Conservation (phyloP, 2,797 vertebrate genomes). For the Chloroceryle amazona region DNA sequence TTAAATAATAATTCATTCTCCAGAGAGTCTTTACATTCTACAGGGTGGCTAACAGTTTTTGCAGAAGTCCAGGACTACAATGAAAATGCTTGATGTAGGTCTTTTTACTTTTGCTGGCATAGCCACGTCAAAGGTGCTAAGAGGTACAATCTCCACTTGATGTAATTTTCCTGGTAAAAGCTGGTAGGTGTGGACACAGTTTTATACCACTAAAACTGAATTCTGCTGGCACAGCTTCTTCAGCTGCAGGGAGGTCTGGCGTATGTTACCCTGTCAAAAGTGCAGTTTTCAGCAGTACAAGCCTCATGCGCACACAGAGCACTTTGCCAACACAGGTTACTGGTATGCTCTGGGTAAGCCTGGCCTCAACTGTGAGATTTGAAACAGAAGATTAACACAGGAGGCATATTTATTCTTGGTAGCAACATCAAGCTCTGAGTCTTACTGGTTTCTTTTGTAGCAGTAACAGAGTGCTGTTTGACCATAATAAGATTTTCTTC, state of each 20-base stretch:
- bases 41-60: not conserved
- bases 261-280: not conserved
- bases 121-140: not conserved
- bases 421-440: not conserved
- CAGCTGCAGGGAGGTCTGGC: constrained; percentile 67
- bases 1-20: not conserved
- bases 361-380: not conserved
- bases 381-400: not conserved
- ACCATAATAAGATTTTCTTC: not conserved
- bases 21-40: not conserved
- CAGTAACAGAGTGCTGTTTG: not conserved
- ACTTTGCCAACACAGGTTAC: not conserved
- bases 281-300: not conserved
- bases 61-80: not conserved
- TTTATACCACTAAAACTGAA: constrained; percentile 14
- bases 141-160: not conserved
- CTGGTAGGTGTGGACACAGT: constrained; percentile 1
- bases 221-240: constrained; percentile 54
- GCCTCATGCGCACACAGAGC: not conserved
- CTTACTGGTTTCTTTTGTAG: not conserved
- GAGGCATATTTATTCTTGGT: not conserved
- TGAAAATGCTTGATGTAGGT: not conserved
- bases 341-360: not conserved
- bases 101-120: not conserved
- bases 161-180: constrained; percentile 45